Conservation (phyloP, 2,888 invertebrate species). For the Microctonus aethiopoides region DNA sequence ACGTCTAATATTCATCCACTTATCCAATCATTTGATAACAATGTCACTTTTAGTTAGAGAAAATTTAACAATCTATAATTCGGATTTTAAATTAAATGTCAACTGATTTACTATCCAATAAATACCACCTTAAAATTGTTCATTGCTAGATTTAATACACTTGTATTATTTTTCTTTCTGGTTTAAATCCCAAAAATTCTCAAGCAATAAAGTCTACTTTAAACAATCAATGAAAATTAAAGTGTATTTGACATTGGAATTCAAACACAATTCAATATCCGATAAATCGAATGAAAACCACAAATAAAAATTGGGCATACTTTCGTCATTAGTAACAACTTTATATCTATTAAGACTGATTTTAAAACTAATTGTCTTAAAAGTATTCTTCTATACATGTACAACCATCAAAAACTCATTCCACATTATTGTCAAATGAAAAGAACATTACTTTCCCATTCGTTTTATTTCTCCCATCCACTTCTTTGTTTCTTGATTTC, state of each 20-base stretch:
- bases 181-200: too few relatives aligned
- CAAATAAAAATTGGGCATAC: background rate
- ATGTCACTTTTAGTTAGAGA: conserved; percentile 4
- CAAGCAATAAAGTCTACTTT: background rate
- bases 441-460: background rate
- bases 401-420: conserved; percentile 5
- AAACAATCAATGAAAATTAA: background rate
- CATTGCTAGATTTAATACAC: too few relatives aligned
- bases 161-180: too few relatives aligned
- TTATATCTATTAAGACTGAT: too few relatives aligned
- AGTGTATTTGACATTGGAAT: background rate
- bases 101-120: too few relatives aligned
- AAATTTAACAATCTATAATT: background rate
- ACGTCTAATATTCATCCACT: conserved; percentile 20
- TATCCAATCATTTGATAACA: conserved; percentile 10
- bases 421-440: background rate
- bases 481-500: background rate
- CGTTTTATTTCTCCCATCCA: background rate
- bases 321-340: background rate
- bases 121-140: too few relatives aligned
- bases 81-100: background rate
- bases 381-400: too few relatives aligned
- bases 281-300: background rate
- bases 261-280: background rate
- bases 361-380: background rate